Base-by-base conservation (phyloP, 35 echinoderm and acorn worm genomes). In the Hemicentrotus pulcherrimus region DNA sequence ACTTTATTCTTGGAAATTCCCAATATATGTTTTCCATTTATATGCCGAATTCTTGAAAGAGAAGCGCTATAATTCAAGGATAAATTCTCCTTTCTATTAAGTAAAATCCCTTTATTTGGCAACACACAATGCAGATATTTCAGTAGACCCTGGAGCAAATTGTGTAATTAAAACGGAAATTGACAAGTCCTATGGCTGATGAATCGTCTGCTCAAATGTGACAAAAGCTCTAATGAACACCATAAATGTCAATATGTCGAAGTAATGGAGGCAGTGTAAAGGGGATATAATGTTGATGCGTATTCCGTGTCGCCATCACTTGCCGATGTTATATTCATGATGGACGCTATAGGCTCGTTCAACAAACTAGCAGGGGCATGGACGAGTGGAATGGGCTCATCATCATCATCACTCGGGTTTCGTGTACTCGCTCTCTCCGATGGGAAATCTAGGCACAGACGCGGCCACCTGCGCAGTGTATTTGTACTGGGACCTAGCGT, bases 241-340 rank as follows among this genome's bases (percentile, higher is more conserved):
- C 19, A 78, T 78, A 78, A 78, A 78, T 78, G 65, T 78, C 65
- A 78, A 78, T 78, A 78, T 78, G 65, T 78, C 65, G 65, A n/a
- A 78, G 6, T 78, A 78, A 78, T 78, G 65, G 22, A 78, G 65
- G 65, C 22, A 78, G 65, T 78, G 28, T 8, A 78, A 28, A 78
- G 65, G 65, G 65, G 65, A 78, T 18, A 78, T 22, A 28, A n/a
- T 78, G 19, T 78, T 78, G 65, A 78, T 78, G 65, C 19, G 65
- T 78, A 28, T 78, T 78, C 65, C 65, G 65, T 78, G 65, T 78
- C 65, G 65, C 65, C 65, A 78, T 18, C 65, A 78, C 65, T 78
- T 78, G 65, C 19, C 28, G 24, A 78, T 78, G 65, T 78, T 78
- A 78, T 22, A 78, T 78, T 78, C 65, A 78, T 78, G 65, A 78